Conservation (phyloP, 2,797 vertebrate species). For the Esox masquinongy region DNA sequence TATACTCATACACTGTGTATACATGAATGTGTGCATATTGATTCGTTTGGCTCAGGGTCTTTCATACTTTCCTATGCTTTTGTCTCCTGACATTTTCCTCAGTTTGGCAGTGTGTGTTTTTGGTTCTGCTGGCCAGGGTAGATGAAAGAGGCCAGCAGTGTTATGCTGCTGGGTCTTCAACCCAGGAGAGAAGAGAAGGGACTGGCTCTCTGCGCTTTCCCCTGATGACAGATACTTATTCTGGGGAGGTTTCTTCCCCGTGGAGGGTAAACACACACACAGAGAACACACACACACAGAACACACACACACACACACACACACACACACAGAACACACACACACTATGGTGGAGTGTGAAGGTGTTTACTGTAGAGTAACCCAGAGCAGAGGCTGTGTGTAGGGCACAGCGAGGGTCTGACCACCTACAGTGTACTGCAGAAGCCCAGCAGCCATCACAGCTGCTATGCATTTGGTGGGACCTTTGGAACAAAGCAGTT, state of each 20-base stretch:
- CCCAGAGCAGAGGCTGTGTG: constrained; percentile 22
- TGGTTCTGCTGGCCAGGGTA: constrained; percentile 35
- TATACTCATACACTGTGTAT: constrained; percentile 4
- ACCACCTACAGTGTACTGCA: constrained; percentile 59
- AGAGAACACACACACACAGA: constrained; percentile 1
- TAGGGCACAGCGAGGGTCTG: constrained; percentile 11
- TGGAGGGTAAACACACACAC: not conserved
- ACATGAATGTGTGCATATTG: constrained; percentile 32
- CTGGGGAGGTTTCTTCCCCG: constrained; percentile 1
- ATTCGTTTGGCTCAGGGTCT: constrained; percentile 33
- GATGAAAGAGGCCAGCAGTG: constrained; percentile 34
- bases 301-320: constrained; percentile 7
- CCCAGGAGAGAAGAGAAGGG: not conserved
- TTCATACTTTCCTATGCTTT: constrained; percentile 31
- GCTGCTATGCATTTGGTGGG: constrained; percentile 55
- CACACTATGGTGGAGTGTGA: not conserved
- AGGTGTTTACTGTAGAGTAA: constrained; percentile 26
- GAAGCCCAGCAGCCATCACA: constrained; percentile 49
- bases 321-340: constrained; percentile 6
- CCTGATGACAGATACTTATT: constrained; percentile 2
- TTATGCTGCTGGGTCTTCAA: constrained; percentile 13
- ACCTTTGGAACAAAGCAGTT: constrained; percentile 52
- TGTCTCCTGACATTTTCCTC: constrained; percentile 41
- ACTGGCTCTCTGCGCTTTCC: not conserved
- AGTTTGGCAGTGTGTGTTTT: constrained; percentile 14